Evolutionary conservation across 2,888 invertebrate species (phyloP).

Genomic region (Palloptera scutellata): DNA sequence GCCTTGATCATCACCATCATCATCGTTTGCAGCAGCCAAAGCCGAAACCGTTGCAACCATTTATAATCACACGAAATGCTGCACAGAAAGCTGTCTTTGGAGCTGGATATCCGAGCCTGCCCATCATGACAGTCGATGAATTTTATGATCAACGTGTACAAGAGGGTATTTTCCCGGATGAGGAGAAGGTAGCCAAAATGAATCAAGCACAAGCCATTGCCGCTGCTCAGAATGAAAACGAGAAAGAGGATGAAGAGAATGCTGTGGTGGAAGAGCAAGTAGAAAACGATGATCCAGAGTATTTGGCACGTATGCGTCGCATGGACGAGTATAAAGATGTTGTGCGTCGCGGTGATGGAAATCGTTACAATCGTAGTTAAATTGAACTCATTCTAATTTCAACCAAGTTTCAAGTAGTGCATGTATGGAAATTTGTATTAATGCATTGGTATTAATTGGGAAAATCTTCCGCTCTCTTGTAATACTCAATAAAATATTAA

Average conservation of each 20-base stretch:
- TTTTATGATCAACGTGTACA: conserved; percentile 88
- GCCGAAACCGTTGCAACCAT: conserved; percentile 72
- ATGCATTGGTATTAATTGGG: no score
- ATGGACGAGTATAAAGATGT: conserved; percentile 91
- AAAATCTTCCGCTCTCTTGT: no score
- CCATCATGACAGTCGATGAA: conserved; percentile 92
- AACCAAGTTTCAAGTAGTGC: no score
- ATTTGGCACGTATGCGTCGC: conserved; percentile 71
- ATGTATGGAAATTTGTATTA: no score
- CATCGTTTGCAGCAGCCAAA: conserved; percentile 38
- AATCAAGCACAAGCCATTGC: conserved; percentile 56
- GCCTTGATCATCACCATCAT: conserved; percentile 65
- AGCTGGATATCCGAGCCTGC: conserved; percentile 92
- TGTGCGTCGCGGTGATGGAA: conserved; percentile 87
- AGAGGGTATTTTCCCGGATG: conserved; percentile 75
- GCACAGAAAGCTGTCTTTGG: conserved; percentile 93
- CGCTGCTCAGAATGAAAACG: conserved; percentile 67
- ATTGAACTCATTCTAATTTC: background rate
- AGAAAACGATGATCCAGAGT: conserved; percentile 79
- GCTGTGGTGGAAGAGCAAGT: conserved; percentile 68
- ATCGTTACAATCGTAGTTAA: conserved; percentile 81
- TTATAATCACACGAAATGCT: conserved; percentile 88
- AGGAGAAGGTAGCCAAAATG: conserved; percentile 58
- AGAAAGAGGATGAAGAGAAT: conserved; percentile 68
- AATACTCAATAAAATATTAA: no score